Conservation (phyloP, 2,888 invertebrate species). For the Agrochola litura region DNA sequence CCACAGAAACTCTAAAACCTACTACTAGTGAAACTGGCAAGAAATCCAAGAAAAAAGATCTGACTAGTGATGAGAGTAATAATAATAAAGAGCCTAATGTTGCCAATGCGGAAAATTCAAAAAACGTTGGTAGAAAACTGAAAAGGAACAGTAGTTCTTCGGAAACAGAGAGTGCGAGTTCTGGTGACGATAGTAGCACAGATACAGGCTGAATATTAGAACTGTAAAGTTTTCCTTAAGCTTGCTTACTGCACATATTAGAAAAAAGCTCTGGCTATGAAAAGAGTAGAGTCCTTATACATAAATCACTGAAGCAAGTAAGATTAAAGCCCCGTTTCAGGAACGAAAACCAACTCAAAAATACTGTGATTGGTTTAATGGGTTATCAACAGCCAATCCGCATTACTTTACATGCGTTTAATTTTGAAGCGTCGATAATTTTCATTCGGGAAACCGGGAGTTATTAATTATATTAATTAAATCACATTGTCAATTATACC, state of each 20-base stretch:
- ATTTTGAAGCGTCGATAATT: not conserved
- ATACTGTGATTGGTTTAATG: not conserved
- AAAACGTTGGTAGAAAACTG: conserved; percentile 69
- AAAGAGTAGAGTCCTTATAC: not conserved
- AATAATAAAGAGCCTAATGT: conserved; percentile 82
- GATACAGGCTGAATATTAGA: conserved; percentile 86
- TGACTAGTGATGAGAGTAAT: conserved; percentile 67
- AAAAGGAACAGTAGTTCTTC: conserved; percentile 89
- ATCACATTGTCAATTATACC: too few species aligned
- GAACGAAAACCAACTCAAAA: not conserved
- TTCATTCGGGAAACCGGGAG: not conserved
- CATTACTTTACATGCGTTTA: not conserved
- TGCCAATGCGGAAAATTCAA: conserved; percentile 67
- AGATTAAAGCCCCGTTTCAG: not conserved
- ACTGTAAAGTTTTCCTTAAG: not conserved
- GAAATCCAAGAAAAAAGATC: conserved; percentile 78
- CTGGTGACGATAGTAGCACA: conserved; percentile 92
- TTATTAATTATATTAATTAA: not conserved
- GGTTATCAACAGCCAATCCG: not conserved
- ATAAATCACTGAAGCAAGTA: not conserved
- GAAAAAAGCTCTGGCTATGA: not conserved
- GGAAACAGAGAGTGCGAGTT: conserved; percentile 91
- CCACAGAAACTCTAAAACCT: conserved; percentile 87
- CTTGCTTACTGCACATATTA: conserved; percentile 3
- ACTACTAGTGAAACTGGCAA: conserved; percentile 77